These are phyloP conservation scores for Phoronis australis DNA, from an alignment of 2,888 invertebrate genomes.

Conservation along the genomic window DNA sequence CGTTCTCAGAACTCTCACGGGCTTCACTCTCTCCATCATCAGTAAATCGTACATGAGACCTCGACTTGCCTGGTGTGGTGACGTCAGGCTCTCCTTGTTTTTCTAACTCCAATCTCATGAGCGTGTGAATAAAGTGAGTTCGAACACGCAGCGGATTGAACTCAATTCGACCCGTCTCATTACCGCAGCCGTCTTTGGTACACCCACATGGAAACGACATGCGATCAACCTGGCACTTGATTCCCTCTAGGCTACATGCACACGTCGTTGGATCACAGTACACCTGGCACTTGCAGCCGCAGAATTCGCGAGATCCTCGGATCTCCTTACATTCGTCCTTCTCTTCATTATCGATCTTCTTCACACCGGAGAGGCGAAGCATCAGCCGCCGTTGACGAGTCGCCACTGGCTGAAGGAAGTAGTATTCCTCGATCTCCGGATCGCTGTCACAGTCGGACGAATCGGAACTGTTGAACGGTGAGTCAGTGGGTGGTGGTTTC, in stretches of 20 bases:
- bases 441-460: constrained; percentile 16
- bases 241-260: constrained; percentile 87
- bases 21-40: neutral
- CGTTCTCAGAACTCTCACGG: constrained; percentile 1
- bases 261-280: constrained; percentile 93
- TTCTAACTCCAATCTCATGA: constrained; percentile 67
- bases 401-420: constrained; percentile 71
- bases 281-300: constrained; percentile 50
- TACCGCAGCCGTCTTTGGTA: constrained; percentile 87
- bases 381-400: constrained; percentile 83
- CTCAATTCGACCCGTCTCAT: constrained; percentile 86
- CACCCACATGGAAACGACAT: constrained; percentile 96
- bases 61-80: neutral
- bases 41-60: neutral
- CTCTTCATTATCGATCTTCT: constrained; percentile 87
- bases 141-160: constrained; percentile 93
- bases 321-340: constrained; percentile 93
- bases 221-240: constrained; percentile 96
- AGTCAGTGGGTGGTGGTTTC: neutral
- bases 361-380: constrained; percentile 84
- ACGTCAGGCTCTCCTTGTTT: constrained; percentile 16
- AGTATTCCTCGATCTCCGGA: constrained; percentile 40
- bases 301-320: constrained; percentile 75
- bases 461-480: neutral
- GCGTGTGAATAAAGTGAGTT: constrained; percentile 93